Evolutionary conservation across 2,888 invertebrate genomes (phyloP), one percentile per base, ranked within the genome.

Genomic region (Hyppa rectilinea): DNA sequence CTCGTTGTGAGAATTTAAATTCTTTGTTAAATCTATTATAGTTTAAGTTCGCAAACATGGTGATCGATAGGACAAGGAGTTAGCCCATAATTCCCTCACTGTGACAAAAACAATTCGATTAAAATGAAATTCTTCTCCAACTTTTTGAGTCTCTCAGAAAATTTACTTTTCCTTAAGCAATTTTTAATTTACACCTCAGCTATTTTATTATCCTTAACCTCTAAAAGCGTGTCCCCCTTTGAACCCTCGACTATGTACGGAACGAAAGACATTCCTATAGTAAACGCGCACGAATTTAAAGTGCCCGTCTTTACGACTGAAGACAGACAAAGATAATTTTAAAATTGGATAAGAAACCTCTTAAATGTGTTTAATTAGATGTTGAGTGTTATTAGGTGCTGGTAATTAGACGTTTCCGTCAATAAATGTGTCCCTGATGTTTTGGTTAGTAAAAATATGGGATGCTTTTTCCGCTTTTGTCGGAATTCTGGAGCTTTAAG

Each of bases 271-370:
- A 81, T 69, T 79, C 55, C 58, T 20, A 29, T 12, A 60, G 23
- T 31, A 26, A 43, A 69, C 34, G 64, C 65, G 61, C 45, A 77
- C 71, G 55, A 74, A 78, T 75, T 73, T 78, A 67, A 84, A 83
- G 76, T 79, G 64, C 62, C 31, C 67, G 36, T 29, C 52, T 83
- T 85, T 82, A 83, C 76, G 85, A 80, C 64, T 29, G 5, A 34
- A 60, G 50, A 60, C 50, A 20, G 49, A 59, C 56, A 40, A 66
- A 74, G 61, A 71, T 69, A 65, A 71, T 67, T 66, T 59, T 67
- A 72, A 80, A 69, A 56, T 61, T 75, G 72, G 77, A 76, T 71
- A 65, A 66, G 65, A 52, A 71, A 67, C 50, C 36, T 58, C 52
- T 72, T 66, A 75, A 68, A 70, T 59, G 40, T 66, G 62, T 81